Conservation (phyloP, 2,888 invertebrate species). For the Idaea dimidiata region DNA sequence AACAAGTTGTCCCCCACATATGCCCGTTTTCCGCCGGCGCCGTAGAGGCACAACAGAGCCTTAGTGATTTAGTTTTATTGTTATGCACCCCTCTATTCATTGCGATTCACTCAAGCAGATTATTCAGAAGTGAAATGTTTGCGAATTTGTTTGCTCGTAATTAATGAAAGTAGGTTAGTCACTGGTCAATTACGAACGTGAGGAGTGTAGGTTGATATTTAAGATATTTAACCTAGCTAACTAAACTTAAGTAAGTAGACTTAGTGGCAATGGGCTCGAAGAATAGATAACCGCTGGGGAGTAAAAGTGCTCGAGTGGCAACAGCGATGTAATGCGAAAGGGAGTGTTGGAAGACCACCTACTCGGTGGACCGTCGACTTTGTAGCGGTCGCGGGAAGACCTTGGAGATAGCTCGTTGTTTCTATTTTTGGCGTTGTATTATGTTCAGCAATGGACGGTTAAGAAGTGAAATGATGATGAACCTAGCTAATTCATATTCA, state of each 20-base stretch:
- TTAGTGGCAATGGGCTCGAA: too few relatives aligned
- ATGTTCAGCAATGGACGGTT: too few relatives aligned
- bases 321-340: too few relatives aligned
- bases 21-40: constrained; percentile 77
- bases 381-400: too few relatives aligned
- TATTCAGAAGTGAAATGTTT: constrained; percentile 52
- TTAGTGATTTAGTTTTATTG: constrained; percentile 79
- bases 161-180: constrained; percentile 2
- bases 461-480: too few relatives aligned
- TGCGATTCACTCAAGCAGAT: constrained; percentile 49
- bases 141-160: constrained; percentile 7
- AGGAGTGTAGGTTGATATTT: not conserved
- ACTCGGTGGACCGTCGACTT: too few relatives aligned
- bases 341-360: too few relatives aligned
- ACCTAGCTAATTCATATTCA: not conserved
- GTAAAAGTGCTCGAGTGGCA: too few relatives aligned
- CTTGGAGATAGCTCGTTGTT: too few relatives aligned
- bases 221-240: not conserved
- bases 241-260: too few relatives aligned
- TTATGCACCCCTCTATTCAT: constrained; percentile 66
- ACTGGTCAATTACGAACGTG: not conserved
- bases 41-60: constrained; percentile 67
- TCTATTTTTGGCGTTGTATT: too few relatives aligned
- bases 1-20: constrained; percentile 72
- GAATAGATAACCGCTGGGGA: too few relatives aligned